Base-by-base conservation (phyloP, 2,113 vertebrate species). In the Spermophilus dauricus region DNA sequence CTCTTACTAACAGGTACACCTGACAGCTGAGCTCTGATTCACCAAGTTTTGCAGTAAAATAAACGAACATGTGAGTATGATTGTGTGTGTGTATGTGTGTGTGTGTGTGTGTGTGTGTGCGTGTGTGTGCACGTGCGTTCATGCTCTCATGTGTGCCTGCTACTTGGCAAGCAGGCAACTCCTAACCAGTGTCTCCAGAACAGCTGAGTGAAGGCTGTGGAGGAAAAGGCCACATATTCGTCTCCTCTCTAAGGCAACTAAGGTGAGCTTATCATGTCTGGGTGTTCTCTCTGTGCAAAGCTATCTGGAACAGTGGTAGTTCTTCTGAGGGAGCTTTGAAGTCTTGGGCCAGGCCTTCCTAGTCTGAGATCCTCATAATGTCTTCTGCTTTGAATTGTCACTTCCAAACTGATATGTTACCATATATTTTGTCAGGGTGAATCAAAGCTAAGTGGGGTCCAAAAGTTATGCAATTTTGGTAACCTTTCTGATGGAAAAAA, bases 261-360 rank as follows among this genome's bases (percentile, higher is more conserved):
- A 17, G 39, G 42, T 22, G 76, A 75, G 3, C 26, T 17, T 37
- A 58, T 78, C 3, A 2, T 39, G 20, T 30, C 18, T 85, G 39
- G 12, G 32, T 14, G 39, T 20, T 81, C 56, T 8, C 3, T 69
- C 30, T 82, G 16, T 26, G 26, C 77, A 22, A 10, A 26, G 34
- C 14, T 9, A 3, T 65, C 28, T 58, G 4, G 6, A 70, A 42
- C 9, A 51, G 26, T 17, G 1, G 2, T 4, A 9, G 0, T 53
- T 83, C 18, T 18, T 70, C 75, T 75, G 28, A 16, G 20, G 18
- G 11, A 65, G n/a, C 8, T 89, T 69, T 26, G 51, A 28, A 51
- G 0, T 86, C 30, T 75, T 76, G 32, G 24, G 20, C 45, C 51
- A 73, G 22, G 18, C 0, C 42, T 56, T 75, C 34, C 13, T 24